Percentiles rank a stretch among this genome's conserved stretches.
These are phyloP conservation scores for Chelonia mydas DNA, from an alignment of 2,797 vertebrate genomes.

Conservation along the genomic window DNA sequence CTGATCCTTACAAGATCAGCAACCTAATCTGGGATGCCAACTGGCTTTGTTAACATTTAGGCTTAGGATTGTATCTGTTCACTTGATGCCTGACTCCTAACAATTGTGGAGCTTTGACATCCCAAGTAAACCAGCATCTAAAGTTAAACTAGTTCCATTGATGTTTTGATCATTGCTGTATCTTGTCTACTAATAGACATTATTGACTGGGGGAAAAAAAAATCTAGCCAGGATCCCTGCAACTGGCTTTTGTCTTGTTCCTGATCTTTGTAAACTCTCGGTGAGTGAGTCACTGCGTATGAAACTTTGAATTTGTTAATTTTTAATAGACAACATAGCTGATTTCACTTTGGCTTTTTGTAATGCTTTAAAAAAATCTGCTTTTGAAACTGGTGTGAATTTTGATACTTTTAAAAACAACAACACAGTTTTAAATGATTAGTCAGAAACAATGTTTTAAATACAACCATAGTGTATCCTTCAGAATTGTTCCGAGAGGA, in stretches of 20 bases:
- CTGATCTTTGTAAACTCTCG: not conserved
- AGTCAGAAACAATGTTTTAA: not conserved
- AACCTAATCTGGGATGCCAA: slow-evolving; percentile 88
- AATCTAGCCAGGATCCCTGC: not conserved
- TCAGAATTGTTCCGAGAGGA: not conserved
- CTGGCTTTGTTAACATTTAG: slow-evolving; percentile 83
- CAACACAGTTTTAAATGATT: not conserved
- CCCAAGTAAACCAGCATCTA: not conserved
- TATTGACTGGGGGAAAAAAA: slow-evolving; percentile 52
- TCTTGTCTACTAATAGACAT: slow-evolving; percentile 1
- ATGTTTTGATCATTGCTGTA: slow-evolving; percentile 1
- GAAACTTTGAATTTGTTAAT: not conserved
- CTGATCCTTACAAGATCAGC: slow-evolving; percentile 87
- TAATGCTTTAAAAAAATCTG: not conserved
- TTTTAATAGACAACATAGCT: not conserved
- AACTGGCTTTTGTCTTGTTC: fast-evolving
- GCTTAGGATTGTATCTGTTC: slow-evolving; percentile 69
- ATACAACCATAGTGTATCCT: not conserved
- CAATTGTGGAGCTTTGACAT: slow-evolving; percentile 30
- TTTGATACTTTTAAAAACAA: not conserved
- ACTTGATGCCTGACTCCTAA: slow-evolving; percentile 45
- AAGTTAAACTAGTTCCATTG: slow-evolving; percentile 24
- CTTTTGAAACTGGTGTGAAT: slow-evolving; percentile 1
- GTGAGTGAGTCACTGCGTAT: not conserved
- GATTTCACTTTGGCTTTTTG: slow-evolving; percentile 20